Conservation (phyloP, 2,797 vertebrate genomes). For the Odontamblyopus lacepedii region DNA sequence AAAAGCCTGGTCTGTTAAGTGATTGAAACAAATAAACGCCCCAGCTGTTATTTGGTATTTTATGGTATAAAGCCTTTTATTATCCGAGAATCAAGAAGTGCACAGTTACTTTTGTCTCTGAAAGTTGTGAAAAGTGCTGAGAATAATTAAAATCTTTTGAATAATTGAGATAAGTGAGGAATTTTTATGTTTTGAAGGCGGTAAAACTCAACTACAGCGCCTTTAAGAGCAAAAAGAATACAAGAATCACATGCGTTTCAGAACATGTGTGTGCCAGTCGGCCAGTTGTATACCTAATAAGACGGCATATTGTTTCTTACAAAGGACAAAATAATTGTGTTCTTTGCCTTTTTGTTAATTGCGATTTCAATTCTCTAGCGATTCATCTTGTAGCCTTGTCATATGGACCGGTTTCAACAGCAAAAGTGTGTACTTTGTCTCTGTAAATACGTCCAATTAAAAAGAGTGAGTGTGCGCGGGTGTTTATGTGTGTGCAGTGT, state of each 20-base stretch:
- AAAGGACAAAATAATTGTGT: not conserved
- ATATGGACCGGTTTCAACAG: conserved; percentile 3
- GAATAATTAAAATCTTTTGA: no score
- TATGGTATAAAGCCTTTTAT: no score
- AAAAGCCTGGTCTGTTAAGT: no score
- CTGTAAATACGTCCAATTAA: conserved; percentile 23
- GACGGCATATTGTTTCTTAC: not conserved
- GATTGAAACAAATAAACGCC: no score
- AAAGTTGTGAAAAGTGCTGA: no score
- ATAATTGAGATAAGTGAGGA: no score
- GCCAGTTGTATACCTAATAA: not conserved
- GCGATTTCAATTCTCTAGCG: not conserved
- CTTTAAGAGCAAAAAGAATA: not conserved
- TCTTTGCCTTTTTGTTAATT: not conserved
- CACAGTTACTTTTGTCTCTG: no score
- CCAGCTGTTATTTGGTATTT: no score
- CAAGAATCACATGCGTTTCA: not conserved
- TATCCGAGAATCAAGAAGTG: no score
- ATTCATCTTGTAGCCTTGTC: not conserved
- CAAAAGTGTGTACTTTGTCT: not conserved
- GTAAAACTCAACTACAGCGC: no score
- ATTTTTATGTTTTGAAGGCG: no score
- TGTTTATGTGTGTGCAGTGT: conserved; percentile 6
- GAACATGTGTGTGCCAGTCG: not conserved
- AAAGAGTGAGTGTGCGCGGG: not conserved